Conservation (phyloP, 2,888 invertebrate species). For the Lepetodrilus schrolli region DNA sequence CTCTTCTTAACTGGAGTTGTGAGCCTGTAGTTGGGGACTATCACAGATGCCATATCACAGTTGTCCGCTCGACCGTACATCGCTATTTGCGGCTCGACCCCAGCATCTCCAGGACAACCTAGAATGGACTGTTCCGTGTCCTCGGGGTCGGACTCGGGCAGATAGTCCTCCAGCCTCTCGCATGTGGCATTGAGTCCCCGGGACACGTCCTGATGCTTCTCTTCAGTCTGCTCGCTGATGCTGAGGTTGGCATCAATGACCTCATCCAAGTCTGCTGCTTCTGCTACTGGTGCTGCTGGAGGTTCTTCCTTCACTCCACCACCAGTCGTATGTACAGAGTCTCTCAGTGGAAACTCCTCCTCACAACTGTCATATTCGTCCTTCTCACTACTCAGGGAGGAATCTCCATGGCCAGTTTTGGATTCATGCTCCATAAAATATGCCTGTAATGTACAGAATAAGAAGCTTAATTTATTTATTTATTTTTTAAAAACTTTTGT, state of each 20-base stretch:
- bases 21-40: not conserved
- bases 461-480: no score
- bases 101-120: not conserved
- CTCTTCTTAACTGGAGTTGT: not conserved
- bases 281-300: not conserved
- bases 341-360: slow-evolving; percentile 12
- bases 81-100: not conserved
- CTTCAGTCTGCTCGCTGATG: not conserved
- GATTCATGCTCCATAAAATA: no score
- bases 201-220: no score
- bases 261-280: not conserved
- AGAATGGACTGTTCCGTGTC: not conserved
- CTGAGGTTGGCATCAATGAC: not conserved
- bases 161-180: slow-evolving; percentile 12
- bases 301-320: not conserved
- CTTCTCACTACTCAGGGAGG: not conserved
- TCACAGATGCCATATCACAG: not conserved
- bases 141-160: not conserved
- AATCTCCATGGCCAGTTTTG: no score
- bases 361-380: not conserved
- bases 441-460: no score
- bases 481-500: no score
- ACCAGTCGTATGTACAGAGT: no score
- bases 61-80: not conserved
- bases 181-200: not conserved